Conservation (phyloP, 2,888 invertebrate genomes). For the Schizotus pectinicornis region DNA sequence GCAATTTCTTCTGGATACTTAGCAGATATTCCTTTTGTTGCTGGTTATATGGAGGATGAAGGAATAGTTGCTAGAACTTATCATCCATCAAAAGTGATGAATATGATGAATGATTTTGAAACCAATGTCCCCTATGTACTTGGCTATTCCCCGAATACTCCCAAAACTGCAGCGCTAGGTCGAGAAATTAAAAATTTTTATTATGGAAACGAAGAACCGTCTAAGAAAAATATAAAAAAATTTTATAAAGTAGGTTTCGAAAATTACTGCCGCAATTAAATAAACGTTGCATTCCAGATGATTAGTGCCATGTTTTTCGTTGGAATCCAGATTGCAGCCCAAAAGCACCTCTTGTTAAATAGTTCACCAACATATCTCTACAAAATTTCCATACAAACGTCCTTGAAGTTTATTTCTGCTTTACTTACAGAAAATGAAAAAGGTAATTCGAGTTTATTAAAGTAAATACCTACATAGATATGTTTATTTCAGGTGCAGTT, state of each 20-base stretch:
- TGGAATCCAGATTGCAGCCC: slow-evolving; percentile 39
- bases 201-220: not conserved
- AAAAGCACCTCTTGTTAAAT: slow-evolving; percentile 40
- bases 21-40: not conserved
- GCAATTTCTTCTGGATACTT: not conserved
- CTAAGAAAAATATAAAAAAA: not conserved
- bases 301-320: slow-evolving; percentile 42
- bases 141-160: not conserved
- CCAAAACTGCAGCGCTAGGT: not conserved
- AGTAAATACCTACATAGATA: not conserved
- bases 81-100: slow-evolving; percentile 3
- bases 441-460: slow-evolving; percentile 2
- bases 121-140: not conserved
- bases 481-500: slow-evolving; percentile 40
- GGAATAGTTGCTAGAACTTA: slow-evolving; percentile 10
- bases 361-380: slow-evolving; percentile 49
- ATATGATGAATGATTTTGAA: slow-evolving; percentile 21
- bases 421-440: not conserved
- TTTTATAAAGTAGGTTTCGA: not conserved
- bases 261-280: not conserved
- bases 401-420: slow-evolving; percentile 36
- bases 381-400: slow-evolving; percentile 43
- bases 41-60: not conserved
- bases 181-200: slow-evolving; percentile 1
- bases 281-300: slow-evolving; percentile 37